These are phyloP conservation scores for Pionites leucogaster DNA, from an alignment of 2,113 vertebrate genomes.

Conservation along the genomic window DNA sequence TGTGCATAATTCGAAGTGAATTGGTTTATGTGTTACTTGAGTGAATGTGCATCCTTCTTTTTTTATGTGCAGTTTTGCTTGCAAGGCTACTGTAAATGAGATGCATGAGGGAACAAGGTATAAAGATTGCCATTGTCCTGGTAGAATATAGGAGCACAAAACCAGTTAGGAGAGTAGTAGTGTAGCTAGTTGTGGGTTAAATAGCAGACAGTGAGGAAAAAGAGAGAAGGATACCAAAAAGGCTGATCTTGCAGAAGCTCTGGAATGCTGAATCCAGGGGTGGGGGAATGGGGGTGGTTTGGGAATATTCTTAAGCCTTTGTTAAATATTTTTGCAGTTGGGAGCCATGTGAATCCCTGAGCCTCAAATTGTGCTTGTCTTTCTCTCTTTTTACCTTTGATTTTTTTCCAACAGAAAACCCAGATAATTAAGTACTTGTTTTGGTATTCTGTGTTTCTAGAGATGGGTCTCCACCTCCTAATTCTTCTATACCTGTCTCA, in stretches of 20 bases:
- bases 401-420: background rate
- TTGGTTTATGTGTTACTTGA: background rate
- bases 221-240: background rate
- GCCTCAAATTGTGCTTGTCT: background rate
- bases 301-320: background rate
- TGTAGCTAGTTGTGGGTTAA: background rate
- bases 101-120: background rate
- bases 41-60: background rate
- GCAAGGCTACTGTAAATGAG: background rate
- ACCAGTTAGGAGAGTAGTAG: background rate
- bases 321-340: background rate
- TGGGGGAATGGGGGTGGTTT: background rate
- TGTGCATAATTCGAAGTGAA: background rate
- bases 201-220: background rate
- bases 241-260: background rate
- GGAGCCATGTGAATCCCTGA: background rate
- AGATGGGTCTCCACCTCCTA: background rate
- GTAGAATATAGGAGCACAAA: background rate
- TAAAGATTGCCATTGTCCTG: background rate
- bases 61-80: background rate
- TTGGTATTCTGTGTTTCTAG: background rate
- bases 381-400: background rate
- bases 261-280: background rate
- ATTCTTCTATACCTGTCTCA: background rate
- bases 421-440: background rate